Conservation (phyloP, 2,797 vertebrate species). For the Erithacus rubecula region DNA sequence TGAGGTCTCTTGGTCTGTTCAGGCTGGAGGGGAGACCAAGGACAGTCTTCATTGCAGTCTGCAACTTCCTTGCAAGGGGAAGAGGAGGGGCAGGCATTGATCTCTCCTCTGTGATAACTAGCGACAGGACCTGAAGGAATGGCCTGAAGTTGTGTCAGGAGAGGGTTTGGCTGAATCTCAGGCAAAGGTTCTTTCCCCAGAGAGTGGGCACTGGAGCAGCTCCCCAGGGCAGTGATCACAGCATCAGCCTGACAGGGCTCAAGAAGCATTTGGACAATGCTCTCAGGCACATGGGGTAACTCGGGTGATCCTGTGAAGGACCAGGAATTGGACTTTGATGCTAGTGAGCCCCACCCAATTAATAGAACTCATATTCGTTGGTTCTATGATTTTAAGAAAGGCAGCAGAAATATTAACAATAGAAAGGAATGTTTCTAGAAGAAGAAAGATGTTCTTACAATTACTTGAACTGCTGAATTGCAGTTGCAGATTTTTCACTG, state of each 20-base stretch:
- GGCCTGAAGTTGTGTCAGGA: background rate
- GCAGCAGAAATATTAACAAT: background rate
- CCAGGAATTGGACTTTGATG: background rate
- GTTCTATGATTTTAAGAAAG: background rate
- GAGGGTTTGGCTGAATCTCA: too few species aligned
- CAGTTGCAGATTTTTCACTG: background rate
- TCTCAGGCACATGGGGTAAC: background rate
- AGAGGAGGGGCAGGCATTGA: background rate
- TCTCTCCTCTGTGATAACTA: background rate
- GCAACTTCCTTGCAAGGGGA: rapidly evolving
- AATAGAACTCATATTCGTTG: background rate
- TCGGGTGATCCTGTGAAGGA: background rate
- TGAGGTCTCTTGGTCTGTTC: background rate
- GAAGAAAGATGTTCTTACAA: background rate
- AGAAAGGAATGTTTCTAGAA: background rate
- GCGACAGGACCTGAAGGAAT: background rate
- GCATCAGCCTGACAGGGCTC: background rate
- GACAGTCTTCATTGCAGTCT: rapidly evolving
- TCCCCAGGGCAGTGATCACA: background rate
- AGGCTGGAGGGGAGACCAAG: background rate
- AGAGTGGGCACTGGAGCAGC: background rate
- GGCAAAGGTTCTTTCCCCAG: background rate
- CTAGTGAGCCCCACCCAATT: background rate
- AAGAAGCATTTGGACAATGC: rapidly evolving
- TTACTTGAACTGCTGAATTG: background rate